Evolutionary conservation across 2,113 vertebrate species (phyloP).

Genomic region (Hyperopisus bebe): DNA sequence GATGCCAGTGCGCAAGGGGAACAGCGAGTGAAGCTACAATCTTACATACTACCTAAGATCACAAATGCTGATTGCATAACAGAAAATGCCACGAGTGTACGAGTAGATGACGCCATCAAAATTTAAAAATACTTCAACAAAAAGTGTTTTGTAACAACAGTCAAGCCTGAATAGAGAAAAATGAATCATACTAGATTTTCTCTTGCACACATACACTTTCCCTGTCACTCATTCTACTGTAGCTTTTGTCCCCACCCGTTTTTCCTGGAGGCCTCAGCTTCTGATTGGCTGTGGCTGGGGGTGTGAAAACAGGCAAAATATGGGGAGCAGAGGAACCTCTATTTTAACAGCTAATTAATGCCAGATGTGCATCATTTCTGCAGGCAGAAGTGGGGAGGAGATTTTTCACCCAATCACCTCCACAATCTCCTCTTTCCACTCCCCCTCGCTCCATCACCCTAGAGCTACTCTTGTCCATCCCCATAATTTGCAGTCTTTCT

Average conservation of each 20-base stretch:
- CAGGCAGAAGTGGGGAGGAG: neutral
- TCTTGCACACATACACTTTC: neutral
- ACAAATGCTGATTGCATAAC: neutral
- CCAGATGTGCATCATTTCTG: constrained; percentile 16
- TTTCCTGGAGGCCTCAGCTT: neutral
- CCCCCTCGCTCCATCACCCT: neutral
- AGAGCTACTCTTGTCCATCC: neutral
- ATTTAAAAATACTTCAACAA: neutral
- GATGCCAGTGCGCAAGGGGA: neutral
- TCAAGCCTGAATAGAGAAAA: neutral
- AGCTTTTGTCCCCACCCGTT: neutral
- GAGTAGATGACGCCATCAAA: neutral
- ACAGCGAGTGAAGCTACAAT: neutral
- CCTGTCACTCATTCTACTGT: neutral
- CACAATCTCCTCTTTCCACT: neutral
- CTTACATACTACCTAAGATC: neutral
- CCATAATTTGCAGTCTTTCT: neutral
- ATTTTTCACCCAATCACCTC: constrained; percentile 1
- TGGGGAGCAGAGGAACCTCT: neutral
- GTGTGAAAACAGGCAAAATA: constrained; percentile 9
- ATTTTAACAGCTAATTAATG: neutral
- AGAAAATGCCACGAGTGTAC: neutral
- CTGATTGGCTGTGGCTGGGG: neutral
- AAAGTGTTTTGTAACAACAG: neutral
- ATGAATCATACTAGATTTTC: neutral